Evolutionary conservation across 2,888 invertebrate species (phyloP), one percentile per base, ranked within the genome.

Genomic region (Agrotis clavis): DNA sequence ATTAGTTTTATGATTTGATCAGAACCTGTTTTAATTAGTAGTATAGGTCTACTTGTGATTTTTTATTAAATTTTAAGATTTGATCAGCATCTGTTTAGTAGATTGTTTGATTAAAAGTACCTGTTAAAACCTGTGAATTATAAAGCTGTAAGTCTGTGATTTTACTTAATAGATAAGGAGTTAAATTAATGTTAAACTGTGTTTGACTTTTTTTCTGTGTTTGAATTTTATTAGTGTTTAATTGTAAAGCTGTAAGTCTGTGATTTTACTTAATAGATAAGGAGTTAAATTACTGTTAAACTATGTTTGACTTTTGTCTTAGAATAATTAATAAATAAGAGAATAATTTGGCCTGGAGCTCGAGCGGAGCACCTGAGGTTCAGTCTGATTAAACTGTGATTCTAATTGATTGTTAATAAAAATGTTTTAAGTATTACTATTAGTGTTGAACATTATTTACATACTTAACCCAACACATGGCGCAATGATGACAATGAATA

Each of bases 401-500:
- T 53, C 53, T 53, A 53, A 53, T 53, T 53, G 53, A 53, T 25
- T 53, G 53, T 53, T 53, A 53, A 53, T 51, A 51, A 51, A 51
- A 51, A 51, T 51, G 51, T 51, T 51, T 51, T 53, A 30, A 30
- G 30, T 30, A 25, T 53, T 53, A 13, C 25, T 53, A 25, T 53
- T 53, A 53, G 11, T 53, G 53, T 53, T 53, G 21, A 25, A 21
- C 25, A 53, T 53, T 53, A 25, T 53, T 53, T 25, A 21, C 53
- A 53, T 21, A 25, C 25, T 13, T 53, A 53, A 11, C 14, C 25
- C 21, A 25, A 53, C 25, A 25, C 25, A 53, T 53, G 25, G 53
- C 4, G 21, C 53, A 53, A 53, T 53, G 25, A 13, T 53, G 21
- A 53, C 51, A 51, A 51, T 30, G 30, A 30, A 30, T 30, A 51